Evolutionary conservation across 2,888 invertebrate genomes (phyloP), one percentile per base, ranked within the genome.

Genomic region (Drosophila rellima): DNA sequence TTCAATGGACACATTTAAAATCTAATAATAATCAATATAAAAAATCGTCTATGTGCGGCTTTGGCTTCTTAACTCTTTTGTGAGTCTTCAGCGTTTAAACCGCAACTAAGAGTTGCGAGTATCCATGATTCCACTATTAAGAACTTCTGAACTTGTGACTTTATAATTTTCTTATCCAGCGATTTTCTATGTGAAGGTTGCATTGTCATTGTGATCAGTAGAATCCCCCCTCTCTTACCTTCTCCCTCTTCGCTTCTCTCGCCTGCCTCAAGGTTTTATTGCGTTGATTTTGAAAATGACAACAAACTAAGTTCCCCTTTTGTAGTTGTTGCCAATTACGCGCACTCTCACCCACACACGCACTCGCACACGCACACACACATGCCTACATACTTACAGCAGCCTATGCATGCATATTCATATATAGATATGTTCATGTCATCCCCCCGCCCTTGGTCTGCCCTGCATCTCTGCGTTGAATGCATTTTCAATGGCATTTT

Each of bases 181-280:
- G 89, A 87, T 86, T 91, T 92, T 92, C 91, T 90, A 84, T 91
- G 92, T 91, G 92, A 92, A 91, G 91, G 92, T 91, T 91, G 82
- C 80, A 83, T 74, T 80, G 81, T 74, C 60, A 65, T 70, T 68
- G 69, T 37, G 56, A 13, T 26, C 40, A 35, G 23, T 18, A 23
- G 51, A n/a, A n/a, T n/a, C n/a, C n/a, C n/a, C n/a, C n/a, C n/a
- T n/a, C n/a, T n/a, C n/a, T n/a, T n/a, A n/a, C n/a, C n/a, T n/a
- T n/a, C n/a, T n/a, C n/a, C n/a, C n/a, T 0, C 20, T 3, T 17
- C 10, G n/a, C 23, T 15, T 18, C 26, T 17, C 29, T 2, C 35
- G 18, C 13, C 52, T 29, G 23, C 15, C 17, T 50, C 42, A 64
- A 48, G 62, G 62, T 69, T 74, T 68, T 63, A 70, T 69, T 83